phyloP scores from a whole-genome alignment of 2,797 vertebrate genomes.

The Morelia viridis region DNA sequence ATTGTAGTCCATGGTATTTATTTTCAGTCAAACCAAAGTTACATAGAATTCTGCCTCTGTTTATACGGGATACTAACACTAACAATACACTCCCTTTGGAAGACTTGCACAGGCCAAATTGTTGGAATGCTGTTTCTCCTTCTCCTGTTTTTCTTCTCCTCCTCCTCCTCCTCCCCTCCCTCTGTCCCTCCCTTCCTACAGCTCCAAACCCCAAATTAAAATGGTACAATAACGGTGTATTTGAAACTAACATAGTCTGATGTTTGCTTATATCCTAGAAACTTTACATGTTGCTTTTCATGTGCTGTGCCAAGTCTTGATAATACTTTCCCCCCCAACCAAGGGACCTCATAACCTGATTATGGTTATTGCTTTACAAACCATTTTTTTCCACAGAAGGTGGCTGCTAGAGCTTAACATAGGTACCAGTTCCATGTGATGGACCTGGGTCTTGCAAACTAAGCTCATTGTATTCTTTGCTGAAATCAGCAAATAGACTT shows the following conservation, averaged over 20 bases:
- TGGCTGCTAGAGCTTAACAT: constrained; percentile 87
- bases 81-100: constrained; percentile 85
- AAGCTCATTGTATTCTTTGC: constrained; percentile 92
- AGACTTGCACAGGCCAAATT: constrained; percentile 85
- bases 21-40: constrained; percentile 99
- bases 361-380: constrained; percentile 91
- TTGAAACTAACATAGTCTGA: constrained; percentile 84
- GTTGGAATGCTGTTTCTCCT: constrained; percentile 78
- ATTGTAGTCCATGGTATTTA: constrained; percentile 95
- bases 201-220: constrained; percentile 83
- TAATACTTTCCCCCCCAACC: constrained; percentile 85
- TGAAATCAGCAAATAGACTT: constrained; percentile 93
- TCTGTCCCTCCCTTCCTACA: constrained; percentile 65
- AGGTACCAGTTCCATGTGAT: constrained; percentile 81
- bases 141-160: neutral
- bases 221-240: constrained; percentile 81
- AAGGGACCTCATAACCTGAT: constrained; percentile 88
- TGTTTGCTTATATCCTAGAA: constrained; percentile 91
- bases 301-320: constrained; percentile 89
- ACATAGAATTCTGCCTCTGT: constrained; percentile 99
- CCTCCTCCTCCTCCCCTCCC: constrained; percentile 51
- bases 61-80: constrained; percentile 93
- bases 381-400: constrained; percentile 83
- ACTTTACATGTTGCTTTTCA: constrained; percentile 87
- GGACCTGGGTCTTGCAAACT: constrained; percentile 87